These are phyloP conservation scores for Bombus waltoni DNA, from an alignment of 1,140 invertebrate species.

Conservation along the genomic window DNA sequence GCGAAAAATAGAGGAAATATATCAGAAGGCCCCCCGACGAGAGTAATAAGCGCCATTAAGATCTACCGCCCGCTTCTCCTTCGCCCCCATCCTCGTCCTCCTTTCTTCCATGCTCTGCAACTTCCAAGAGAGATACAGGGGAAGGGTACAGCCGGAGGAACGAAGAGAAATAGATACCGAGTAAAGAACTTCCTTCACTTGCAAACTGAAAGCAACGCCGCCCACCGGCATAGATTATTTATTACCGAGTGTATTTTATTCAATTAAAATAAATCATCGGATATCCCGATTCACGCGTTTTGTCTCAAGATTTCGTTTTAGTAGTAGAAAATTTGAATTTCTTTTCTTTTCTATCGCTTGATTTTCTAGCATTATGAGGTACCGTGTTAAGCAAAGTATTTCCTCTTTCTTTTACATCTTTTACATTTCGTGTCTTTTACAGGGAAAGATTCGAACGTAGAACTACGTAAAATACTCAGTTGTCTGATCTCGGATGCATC, in stretches of 20 bases:
- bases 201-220: constrained; percentile 25
- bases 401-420: too few relatives aligned
- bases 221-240: constrained; percentile 73
- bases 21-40: constrained; percentile 76
- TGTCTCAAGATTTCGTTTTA: background rate
- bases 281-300: constrained; percentile 33
- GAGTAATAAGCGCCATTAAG: constrained; percentile 82
- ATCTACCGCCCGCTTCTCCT: constrained; percentile 67
- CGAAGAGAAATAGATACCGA: background rate
- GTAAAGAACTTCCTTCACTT: constrained; percentile 32
- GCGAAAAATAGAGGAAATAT: constrained; percentile 81
- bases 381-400: background rate
- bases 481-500: background rate
- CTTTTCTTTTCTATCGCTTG: background rate
- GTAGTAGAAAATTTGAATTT: background rate
- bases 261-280: constrained; percentile 79
- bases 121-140: constrained; percentile 39
- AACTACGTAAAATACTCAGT: too few relatives aligned
- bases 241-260: constrained; percentile 77
- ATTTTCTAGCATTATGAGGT: background rate
- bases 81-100: background rate
- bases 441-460: too few relatives aligned
- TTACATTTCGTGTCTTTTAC: too few relatives aligned
- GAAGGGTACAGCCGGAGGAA: constrained; percentile 37
- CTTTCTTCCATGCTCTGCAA: constrained; percentile 7